Percentiles rank a stretch among this genome's conserved stretches.
Conservation (phyloP, 2,113 vertebrate species). For the Corythoichthys intestinalis region DNA sequence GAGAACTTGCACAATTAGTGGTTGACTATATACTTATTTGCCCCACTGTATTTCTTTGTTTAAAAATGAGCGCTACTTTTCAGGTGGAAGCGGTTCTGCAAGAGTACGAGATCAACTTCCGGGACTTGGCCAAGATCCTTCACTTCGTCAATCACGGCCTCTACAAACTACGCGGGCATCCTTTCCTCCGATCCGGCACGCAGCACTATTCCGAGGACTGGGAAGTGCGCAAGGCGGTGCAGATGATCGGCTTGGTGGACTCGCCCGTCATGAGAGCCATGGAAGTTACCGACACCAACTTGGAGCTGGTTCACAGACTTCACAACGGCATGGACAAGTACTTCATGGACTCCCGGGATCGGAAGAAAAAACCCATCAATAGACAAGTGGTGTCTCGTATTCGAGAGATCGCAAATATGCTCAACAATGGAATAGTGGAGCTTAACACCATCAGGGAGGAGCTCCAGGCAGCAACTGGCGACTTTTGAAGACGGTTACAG, state of each 20-base stretch:
- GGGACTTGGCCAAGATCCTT: slow-evolving; percentile 59
- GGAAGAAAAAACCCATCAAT: slow-evolving; percentile 61
- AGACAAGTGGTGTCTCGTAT: slow-evolving; percentile 61
- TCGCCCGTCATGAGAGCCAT: slow-evolving; percentile 32
- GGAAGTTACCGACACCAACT: slow-evolving; percentile 10
- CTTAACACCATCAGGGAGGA: slow-evolving; percentile 68
- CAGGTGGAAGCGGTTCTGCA: slow-evolving; percentile 55
- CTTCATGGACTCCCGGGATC: slow-evolving; percentile 68
- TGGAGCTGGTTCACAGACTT: slow-evolving; percentile 44
- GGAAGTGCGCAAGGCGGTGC: slow-evolving; percentile 61
- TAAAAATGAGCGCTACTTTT: background rate
- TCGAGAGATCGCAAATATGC: slow-evolving; percentile 41
- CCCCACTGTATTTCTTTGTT: too few relatives aligned
- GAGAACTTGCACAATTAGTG: too few relatives aligned
- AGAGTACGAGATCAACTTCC: slow-evolving; percentile 56
- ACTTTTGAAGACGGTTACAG: background rate
- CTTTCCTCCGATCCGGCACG: slow-evolving; percentile 62
- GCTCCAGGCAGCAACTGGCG: slow-evolving; percentile 56
- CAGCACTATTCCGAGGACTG: slow-evolving; percentile 68
- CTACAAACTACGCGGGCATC: slow-evolving; percentile 55
- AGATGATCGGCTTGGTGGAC: slow-evolving; percentile 58
- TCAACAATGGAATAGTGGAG: slow-evolving; percentile 60
- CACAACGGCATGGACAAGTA: slow-evolving; percentile 67
- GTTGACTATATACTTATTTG: too few relatives aligned
- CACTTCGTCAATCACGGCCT: slow-evolving; percentile 62